phyloP scores from a whole-genome alignment of 2,113 vertebrate genomes.

The Grammomys surdaster region DNA sequence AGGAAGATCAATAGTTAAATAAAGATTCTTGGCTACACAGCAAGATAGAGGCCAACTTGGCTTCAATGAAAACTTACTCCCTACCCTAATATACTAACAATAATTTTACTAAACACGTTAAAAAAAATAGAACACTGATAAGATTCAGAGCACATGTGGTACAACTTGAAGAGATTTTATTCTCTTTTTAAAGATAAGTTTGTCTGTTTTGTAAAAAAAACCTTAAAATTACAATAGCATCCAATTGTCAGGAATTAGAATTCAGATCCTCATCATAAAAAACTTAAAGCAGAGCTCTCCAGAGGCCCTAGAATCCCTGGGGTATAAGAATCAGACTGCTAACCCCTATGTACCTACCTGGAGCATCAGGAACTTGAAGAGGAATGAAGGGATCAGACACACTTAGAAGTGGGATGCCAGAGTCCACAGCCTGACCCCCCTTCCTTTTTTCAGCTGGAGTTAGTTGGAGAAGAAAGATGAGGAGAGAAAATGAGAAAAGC shows the following conservation, averaged over 20 bases:
- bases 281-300: conserved; percentile 51
- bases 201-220: conserved; percentile 19
- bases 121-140: background rate
- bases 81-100: background rate
- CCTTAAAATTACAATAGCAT: conserved; percentile 28
- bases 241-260: background rate
- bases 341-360: conserved; percentile 88
- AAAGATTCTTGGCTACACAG: background rate
- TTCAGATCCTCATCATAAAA: background rate
- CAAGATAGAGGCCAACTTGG: background rate
- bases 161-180: conserved; percentile 1
- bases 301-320: background rate
- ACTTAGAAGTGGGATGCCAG: conserved; percentile 88
- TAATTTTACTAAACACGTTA: background rate
- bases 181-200: conserved; percentile 38
- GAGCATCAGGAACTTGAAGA: conserved; percentile 90
- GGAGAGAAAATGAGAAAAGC: conserved; percentile 73
- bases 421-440: conserved; percentile 89
- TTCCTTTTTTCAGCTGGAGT: conserved; percentile 89
- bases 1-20: background rate
- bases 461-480: conserved; percentile 69
- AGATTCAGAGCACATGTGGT: background rate
- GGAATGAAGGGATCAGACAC: conserved; percentile 93
- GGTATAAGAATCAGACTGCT: conserved; percentile 8
- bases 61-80: background rate